Evolutionary conservation across 2,797 vertebrate species (phyloP).

Genomic region (Anableps anableps): DNA sequence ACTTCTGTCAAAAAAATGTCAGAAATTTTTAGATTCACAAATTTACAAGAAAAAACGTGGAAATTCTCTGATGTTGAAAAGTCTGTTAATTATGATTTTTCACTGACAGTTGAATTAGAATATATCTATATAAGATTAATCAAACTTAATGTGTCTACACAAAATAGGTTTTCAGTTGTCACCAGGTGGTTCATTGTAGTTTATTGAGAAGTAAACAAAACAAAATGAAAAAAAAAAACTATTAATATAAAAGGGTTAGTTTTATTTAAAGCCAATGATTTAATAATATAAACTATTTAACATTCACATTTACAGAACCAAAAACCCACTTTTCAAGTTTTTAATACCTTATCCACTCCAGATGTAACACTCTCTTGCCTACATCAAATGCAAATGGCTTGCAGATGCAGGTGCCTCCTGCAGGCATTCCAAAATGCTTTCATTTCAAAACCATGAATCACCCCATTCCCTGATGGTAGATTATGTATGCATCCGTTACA

Average conservation of each 20-base stretch:
- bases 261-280: background rate
- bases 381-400: constrained; percentile 57
- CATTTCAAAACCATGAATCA: constrained; percentile 77
- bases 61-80: background rate
- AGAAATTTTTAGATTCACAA: background rate
- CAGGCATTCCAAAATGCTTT: constrained; percentile 68
- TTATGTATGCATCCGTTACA: constrained; percentile 66
- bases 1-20: background rate
- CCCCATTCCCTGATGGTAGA: constrained; percentile 65
- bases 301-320: constrained; percentile 11
- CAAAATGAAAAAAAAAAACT: background rate
- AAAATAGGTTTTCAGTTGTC: too few relatives aligned
- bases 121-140: too few relatives aligned
- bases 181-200: background rate
- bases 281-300: constrained; percentile 6
- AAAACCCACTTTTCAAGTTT: background rate
- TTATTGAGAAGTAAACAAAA: background rate
- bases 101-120: too few relatives aligned
- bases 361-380: constrained; percentile 35
- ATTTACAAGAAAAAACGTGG: background rate
- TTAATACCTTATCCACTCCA: constrained; percentile 36
- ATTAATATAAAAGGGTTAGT: too few relatives aligned
- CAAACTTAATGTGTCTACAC: too few relatives aligned
- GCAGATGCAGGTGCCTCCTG: constrained; percentile 71
- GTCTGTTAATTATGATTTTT: too few relatives aligned